Percentiles rank a stretch among this genome's conserved stretches.
Evolutionary conservation across 2,797 vertebrate genomes (phyloP).

Genomic region (Balearica regulorum): DNA sequence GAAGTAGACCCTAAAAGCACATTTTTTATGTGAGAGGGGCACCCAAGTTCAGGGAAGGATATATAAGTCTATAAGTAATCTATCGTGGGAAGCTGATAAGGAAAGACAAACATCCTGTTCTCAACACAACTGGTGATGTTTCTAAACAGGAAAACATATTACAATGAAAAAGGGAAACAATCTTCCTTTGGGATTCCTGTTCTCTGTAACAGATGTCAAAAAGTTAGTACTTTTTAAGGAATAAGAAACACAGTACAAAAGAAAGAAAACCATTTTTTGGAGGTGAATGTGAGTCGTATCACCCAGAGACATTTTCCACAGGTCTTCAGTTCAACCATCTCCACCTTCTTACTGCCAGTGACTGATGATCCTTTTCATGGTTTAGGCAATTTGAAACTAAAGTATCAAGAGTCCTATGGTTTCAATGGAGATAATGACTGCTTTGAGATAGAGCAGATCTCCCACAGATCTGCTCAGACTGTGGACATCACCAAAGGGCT

Average conservation of each 20-base stretch:
- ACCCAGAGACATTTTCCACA: not conserved
- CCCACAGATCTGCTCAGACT: not conserved
- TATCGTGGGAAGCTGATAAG: not conserved
- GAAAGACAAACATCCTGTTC: not conserved
- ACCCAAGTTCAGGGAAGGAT: not conserved
- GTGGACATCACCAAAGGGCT: not conserved
- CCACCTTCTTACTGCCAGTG: not conserved
- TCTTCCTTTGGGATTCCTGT: not conserved
- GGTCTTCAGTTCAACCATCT: not conserved
- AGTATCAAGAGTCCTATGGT: not conserved
- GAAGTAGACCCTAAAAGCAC: not conserved
- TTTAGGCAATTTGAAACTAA: not conserved
- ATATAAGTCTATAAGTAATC: not conserved
- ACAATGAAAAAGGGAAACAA: not conserved
- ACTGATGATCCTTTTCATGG: not conserved
- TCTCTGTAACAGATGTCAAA: not conserved
- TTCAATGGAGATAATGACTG: not conserved
- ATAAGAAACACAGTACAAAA: not conserved
- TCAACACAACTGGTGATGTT: not conserved
- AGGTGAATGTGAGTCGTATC: not conserved
- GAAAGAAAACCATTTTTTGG: not conserved
- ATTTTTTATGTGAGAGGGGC: not conserved
- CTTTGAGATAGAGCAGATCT: not conserved
- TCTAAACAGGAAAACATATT: slow-evolving; percentile 1
- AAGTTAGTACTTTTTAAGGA: not conserved